Evolutionary conservation across 1,140 invertebrate species (phyloP).

Genomic region (Papilio glaucus): DNA sequence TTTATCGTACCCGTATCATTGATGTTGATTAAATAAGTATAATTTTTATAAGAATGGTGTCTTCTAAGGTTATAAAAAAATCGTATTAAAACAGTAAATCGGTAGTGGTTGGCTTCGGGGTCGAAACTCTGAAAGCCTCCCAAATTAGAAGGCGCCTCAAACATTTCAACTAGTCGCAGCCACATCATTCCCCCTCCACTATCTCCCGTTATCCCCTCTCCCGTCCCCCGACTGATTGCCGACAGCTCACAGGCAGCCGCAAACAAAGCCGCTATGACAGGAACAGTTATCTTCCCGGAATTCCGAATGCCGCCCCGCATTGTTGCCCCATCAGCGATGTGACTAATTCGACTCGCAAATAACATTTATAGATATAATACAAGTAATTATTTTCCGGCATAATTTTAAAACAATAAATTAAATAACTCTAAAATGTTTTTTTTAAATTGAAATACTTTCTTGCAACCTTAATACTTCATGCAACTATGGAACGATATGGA

Average conservation of each 20-base stretch:
- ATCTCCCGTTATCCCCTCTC: conserved; percentile 32
- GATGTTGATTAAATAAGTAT: too few relatives aligned
- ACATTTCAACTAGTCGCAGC: conserved; percentile 57
- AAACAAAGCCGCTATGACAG: conserved; percentile 67
- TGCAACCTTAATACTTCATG: neutral
- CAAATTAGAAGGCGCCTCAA: conserved; percentile 67
- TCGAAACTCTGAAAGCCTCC: conserved; percentile 56
- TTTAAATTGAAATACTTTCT: neutral
- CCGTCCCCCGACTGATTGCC: conserved; percentile 55
- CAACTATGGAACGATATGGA: too few relatives aligned
- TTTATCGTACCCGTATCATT: too few relatives aligned
- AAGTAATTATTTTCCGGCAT: neutral
- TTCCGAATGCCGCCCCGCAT: conserved; percentile 59
- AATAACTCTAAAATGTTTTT: neutral
- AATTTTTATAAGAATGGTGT: too few relatives aligned
- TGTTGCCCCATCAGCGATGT: conserved; percentile 56
- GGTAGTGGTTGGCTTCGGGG: conserved; percentile 49
- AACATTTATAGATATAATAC: conserved; percentile 28
- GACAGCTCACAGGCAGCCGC: conserved; percentile 53
- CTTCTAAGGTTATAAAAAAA: too few relatives aligned
- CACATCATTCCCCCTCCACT: conserved; percentile 43
- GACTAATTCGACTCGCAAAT: conserved; percentile 54
- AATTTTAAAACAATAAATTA: neutral
- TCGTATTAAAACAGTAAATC: too few relatives aligned
- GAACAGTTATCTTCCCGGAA: conserved; percentile 63